phyloP scores from a whole-genome alignment of 2,113 vertebrate genomes.

The Neogobius melanostomus region DNA sequence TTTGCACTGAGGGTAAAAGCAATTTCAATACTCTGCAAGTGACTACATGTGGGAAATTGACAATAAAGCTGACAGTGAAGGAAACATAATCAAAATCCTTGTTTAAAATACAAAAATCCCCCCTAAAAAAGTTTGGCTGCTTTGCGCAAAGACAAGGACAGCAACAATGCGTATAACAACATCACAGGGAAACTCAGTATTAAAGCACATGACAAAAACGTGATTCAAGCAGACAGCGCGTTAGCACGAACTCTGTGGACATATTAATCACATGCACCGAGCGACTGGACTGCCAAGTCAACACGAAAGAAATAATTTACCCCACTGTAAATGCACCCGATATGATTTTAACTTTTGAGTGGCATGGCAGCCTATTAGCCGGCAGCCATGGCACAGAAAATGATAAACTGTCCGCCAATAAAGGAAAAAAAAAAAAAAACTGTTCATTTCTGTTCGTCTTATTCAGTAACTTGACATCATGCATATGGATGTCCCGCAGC shows the following conservation, averaged over 20 bases:
- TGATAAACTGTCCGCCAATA: slow-evolving; percentile 26
- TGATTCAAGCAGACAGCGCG: neutral
- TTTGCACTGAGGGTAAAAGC: too few relatives aligned
- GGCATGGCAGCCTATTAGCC: slow-evolving; percentile 46
- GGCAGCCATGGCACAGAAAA: slow-evolving; percentile 24
- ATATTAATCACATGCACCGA: slow-evolving; percentile 27
- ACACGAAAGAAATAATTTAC: slow-evolving; percentile 50
- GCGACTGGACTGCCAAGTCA: slow-evolving; percentile 22
- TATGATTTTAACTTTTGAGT: slow-evolving; percentile 48
- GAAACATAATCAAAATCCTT: too few relatives aligned
- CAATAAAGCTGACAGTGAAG: too few relatives aligned
- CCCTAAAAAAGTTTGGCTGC: neutral
- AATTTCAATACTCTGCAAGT: too few relatives aligned
- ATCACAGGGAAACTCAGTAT: neutral
- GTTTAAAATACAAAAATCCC: too few relatives aligned
- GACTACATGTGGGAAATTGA: too few relatives aligned
- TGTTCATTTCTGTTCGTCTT: slow-evolving; percentile 17
- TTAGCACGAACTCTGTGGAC: slow-evolving; percentile 2
- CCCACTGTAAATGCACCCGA: slow-evolving; percentile 30
- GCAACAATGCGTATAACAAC: neutral
- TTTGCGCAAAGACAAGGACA: neutral
- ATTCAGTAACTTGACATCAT: slow-evolving; percentile 38
- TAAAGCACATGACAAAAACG: slow-evolving; percentile 4
- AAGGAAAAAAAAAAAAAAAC: slow-evolving; percentile 19
- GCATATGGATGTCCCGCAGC: slow-evolving; percentile 53